Evolutionary conservation across 2,888 invertebrate genomes (phyloP), one percentile per base, ranked within the genome.

Genomic region (Spodoptera exigua): DNA sequence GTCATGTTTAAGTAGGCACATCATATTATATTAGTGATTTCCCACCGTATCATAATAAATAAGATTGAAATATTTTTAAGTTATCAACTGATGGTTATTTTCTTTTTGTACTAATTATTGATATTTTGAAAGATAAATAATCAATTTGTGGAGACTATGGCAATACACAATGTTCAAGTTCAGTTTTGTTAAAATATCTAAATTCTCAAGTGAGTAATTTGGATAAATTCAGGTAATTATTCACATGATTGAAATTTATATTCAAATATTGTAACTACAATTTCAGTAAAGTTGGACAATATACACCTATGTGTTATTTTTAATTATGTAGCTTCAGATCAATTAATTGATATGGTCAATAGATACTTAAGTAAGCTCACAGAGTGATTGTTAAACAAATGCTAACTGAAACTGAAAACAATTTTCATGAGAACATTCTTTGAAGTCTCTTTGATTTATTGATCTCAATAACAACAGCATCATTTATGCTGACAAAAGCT

Each of bases 21-120:
- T 70, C 13, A 21, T 66, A 66, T 71, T 74, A 58, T 64, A 63
- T 59, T 64, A 70, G 63, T 63, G 52, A 61, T 62, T 72, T 78
- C 82, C 82, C 82, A 83, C 82, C 82, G 82, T 72, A 73, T 76
- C 57, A 70, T 74, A 74, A 73, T 74, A 63, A 68, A 66, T 70
- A 75, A 71, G 58, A 52, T 60, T 66, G 46, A 56, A 55, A 55
- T 56, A 62, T 37, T 51, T 65, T 66, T 63, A 27, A 57, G 62
- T 66, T 70, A 61, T 61, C 43, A 48, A 62, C n/a, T 43, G 45
- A 48, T 43, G 43, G 21, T 39, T 58, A 52, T 57, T 52, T 39
- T 55, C 55, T 64, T 43, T 37, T 58, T 74, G 12, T 13, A 9
- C 40, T 49, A 40, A 16, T 9, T 12, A 54, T 54, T 56, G 16